A percentile compares a stretch with the other conserved stretches of the same genome.
These are phyloP conservation scores for Microctenopoma lineatum DNA, from an alignment of 2,797 vertebrate species.

Conservation along the genomic window DNA sequence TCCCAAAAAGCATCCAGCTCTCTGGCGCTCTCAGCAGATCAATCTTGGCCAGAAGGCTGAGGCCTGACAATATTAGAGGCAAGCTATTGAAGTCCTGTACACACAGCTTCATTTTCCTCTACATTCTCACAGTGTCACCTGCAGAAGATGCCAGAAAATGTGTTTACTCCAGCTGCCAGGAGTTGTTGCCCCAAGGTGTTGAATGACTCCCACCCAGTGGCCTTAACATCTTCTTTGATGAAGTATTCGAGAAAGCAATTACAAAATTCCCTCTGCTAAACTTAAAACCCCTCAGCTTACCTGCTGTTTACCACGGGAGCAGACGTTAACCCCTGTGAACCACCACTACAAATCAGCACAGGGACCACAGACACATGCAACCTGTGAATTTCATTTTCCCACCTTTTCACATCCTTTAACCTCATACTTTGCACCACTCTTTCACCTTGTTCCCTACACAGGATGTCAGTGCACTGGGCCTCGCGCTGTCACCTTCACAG, in stretches of 20 bases:
- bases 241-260: slow-evolving; percentile 51
- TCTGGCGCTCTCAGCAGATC: slow-evolving; percentile 30
- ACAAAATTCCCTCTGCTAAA: slow-evolving; percentile 25
- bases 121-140: slow-evolving; percentile 18
- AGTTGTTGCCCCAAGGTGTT: slow-evolving; percentile 24
- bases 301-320: slow-evolving; percentile 17
- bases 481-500: neutral
- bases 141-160: slow-evolving; percentile 30
- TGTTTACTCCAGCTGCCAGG: slow-evolving; percentile 27
- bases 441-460: neutral
- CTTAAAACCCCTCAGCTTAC: slow-evolving; percentile 29
- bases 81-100: slow-evolving; percentile 40
- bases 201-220: slow-evolving; percentile 37
- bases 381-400: slow-evolving; percentile 7
- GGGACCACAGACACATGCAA: slow-evolving; percentile 1
- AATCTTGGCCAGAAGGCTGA: slow-evolving; percentile 18
- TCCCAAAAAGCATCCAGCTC: slow-evolving; percentile 29
- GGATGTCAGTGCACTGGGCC: slow-evolving; percentile 5
- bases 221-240: slow-evolving; percentile 43
- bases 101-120: slow-evolving; percentile 30
- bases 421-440: neutral
- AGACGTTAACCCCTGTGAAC: slow-evolving; percentile 33
- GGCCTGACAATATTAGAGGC: slow-evolving; percentile 25
- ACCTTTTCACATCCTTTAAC: slow-evolving; percentile 5
- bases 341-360: slow-evolving; percentile 19